These are phyloP conservation scores for Chascanopsetta lugubris DNA, from an alignment of 2,113 vertebrate genomes.

Conservation along the genomic window DNA sequence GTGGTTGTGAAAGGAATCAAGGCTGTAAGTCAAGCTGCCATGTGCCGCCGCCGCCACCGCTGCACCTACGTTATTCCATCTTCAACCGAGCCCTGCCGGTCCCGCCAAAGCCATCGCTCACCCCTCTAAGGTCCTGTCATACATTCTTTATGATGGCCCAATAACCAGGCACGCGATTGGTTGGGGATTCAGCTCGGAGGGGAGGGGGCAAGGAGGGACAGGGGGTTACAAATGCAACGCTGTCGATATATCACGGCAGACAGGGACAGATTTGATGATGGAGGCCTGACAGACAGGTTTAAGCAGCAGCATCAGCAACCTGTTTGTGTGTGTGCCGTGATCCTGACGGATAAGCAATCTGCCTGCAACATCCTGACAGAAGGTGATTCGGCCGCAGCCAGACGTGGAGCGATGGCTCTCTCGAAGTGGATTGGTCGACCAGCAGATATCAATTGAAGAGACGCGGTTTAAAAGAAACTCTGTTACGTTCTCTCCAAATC, in stretches of 20 bases:
- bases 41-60: constrained; percentile 33
- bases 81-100: constrained; percentile 38
- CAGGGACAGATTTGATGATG: constrained; percentile 72
- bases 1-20: constrained; percentile 42
- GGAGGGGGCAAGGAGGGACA: constrained; percentile 19
- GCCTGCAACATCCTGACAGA: constrained; percentile 65
- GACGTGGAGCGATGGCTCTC: constrained; percentile 66
- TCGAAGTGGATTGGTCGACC: constrained; percentile 39
- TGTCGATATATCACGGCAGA: constrained; percentile 73
- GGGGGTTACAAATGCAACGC: constrained; percentile 57
- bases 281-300: constrained; percentile 67
- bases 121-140: constrained; percentile 67
- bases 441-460: constrained; percentile 55
- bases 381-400: constrained; percentile 63
- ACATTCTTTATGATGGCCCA: constrained; percentile 73
- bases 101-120: constrained; percentile 59
- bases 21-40: constrained; percentile 54
- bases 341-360: constrained; percentile 78
- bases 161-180: constrained; percentile 58
- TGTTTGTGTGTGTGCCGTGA: constrained; percentile 73
- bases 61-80: constrained; percentile 59
- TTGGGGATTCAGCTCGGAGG: constrained; percentile 55
- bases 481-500: constrained; percentile 18
- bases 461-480: background rate
- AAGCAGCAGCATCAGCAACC: constrained; percentile 77